Evolutionary conservation across 2,888 invertebrate genomes (phyloP), one percentile per base, ranked within the genome.

Genomic region (Parapristionchus giblindavisi): DNA sequence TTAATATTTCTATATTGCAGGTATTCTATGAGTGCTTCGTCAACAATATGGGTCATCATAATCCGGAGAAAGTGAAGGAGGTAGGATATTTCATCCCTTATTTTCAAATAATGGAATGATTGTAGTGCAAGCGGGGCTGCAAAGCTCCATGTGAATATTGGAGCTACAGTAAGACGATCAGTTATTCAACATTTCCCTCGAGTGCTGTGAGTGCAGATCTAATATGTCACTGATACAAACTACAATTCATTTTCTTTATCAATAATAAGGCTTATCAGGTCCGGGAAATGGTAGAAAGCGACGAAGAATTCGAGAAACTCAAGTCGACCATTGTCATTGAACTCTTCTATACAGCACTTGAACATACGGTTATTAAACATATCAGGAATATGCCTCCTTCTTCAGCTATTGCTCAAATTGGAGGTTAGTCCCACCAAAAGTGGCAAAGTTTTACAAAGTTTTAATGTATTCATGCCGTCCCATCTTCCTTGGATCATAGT

Each of bases 341-440:
- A 60, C 77, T 84, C 5, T 84, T 80, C 73, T 84, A 79, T 76
- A 81, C 82, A 17, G 77, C 79, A 32, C 75, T 86, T 48, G 85
- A 86, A 52, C 84, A 83, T 74, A 86, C 84, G 8, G 70, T 81
- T 21, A 86, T 85, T 76, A 82, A 84, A 61, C 86, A 86, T 72
- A 79, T 82, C 40, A 52, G 80, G 3, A 83, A 85, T 1, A 85
- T 86, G 82, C 84, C 85, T 8, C 77, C 81, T 1, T 78, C 79
- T 24, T 82, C 83, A 48, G 78, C 85, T 17, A 78, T 85, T 71
- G 86, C 86, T 60, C 85, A 86, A 75, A 78, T 86, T 38, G 86
- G 85, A 80, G 85, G 85, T 85, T 24, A 51, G 60, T 65, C 40
- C 11, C 14, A 6, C 2, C 24, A 51, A 51, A 51, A 51, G 51